Evolutionary conservation across 2,888 invertebrate genomes (phyloP).

Genomic region (Neuroscelio doddi): DNA sequence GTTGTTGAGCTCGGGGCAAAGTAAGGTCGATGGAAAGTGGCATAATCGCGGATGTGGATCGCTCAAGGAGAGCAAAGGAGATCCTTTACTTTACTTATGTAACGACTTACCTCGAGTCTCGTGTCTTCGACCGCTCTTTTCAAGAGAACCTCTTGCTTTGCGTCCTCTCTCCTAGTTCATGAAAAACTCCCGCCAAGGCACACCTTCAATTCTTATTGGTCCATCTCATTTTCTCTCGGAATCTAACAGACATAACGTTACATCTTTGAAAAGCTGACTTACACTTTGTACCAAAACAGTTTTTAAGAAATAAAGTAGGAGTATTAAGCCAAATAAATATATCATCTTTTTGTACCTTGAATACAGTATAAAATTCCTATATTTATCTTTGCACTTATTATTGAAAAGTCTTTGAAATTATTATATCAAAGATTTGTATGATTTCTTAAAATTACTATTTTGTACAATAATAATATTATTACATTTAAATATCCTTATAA

Average conservation of each 20-base stretch:
- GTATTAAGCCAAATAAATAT: too few relatives aligned
- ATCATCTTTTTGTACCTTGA: too few relatives aligned
- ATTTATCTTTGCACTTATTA: too few relatives aligned
- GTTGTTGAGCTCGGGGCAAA: conserved; percentile 46
- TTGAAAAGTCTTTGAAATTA: too few relatives aligned
- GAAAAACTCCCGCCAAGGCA: conserved; percentile 41
- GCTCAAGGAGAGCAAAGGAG: conserved; percentile 61
- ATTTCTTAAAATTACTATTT: too few relatives aligned
- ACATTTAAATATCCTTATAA: too few relatives aligned
- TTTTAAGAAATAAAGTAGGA: too few relatives aligned
- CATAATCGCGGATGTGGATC: conserved; percentile 68
- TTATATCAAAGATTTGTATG: too few relatives aligned
- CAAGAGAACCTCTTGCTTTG: conserved; percentile 34
- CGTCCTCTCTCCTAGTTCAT: conserved; percentile 32
- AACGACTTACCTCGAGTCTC: conserved; percentile 62
- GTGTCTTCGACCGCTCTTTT: conserved; percentile 64
- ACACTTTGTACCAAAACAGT: too few relatives aligned
- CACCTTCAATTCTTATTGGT: too few relatives aligned
- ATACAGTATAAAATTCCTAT: too few relatives aligned
- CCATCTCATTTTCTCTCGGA: conserved; percentile 5
- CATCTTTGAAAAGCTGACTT: conserved; percentile 15
- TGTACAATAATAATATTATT: too few relatives aligned
- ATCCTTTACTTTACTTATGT: conserved; percentile 66
- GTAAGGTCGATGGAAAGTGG: conserved; percentile 67
- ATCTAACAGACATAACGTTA: conserved; percentile 47